phyloP scores from a whole-genome alignment of 2,797 vertebrate genomes.

The Luscinia luscinia region DNA sequence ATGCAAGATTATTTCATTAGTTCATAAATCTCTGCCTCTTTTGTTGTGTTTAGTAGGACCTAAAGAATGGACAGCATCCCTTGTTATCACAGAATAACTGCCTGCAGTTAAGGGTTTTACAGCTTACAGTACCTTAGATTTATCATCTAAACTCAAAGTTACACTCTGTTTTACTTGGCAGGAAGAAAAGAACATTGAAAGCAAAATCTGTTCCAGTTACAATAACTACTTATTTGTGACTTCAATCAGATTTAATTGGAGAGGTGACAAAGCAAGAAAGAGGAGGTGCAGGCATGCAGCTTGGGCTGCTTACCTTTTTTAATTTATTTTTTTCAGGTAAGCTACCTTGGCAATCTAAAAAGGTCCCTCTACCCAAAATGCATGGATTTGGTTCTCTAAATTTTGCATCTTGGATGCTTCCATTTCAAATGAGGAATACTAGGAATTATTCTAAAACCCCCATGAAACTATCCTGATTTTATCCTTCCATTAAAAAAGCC shows the following conservation, averaged over 20 bases:
- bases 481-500: background rate
- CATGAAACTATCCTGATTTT: background rate
- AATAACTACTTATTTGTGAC: conserved; percentile 23
- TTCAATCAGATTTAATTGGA: background rate
- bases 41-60: conserved; percentile 26
- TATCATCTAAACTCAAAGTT: conserved; percentile 31
- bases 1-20: conserved; percentile 47
- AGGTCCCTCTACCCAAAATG: background rate
- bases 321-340: background rate
- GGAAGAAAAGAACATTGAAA: conserved; percentile 27
- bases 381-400: background rate
- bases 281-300: background rate
- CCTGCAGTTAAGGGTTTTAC: background rate
- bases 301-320: background rate
- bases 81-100: conserved; percentile 47
- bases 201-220: background rate
- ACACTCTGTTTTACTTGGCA: conserved; percentile 29
- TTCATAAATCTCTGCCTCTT: conserved; percentile 30
- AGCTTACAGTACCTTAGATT: conserved; percentile 13
- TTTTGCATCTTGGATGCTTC: background rate
- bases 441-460: background rate
- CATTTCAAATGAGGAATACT: background rate
- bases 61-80: background rate
- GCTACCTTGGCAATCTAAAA: background rate
- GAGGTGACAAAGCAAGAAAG: conserved; percentile 4